Evolutionary conservation across 1,140 invertebrate species (phyloP).

Genomic region (Drosophila ercepeae): DNA sequence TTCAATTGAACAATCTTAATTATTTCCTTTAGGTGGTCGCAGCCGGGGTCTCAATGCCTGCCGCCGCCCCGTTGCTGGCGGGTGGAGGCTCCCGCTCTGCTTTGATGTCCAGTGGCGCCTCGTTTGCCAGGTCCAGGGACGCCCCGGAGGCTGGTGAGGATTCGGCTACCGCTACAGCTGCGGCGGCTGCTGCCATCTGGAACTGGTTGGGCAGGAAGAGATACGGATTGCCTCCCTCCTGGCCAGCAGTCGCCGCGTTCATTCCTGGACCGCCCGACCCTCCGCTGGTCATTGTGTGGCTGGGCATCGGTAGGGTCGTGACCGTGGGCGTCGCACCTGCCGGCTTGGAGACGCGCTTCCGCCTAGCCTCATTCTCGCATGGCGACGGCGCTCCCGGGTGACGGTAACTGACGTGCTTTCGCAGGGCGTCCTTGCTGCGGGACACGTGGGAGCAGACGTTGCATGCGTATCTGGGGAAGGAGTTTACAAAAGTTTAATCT

Average conservation of each 20-base stretch:
- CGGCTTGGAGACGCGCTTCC: conserved; percentile 73
- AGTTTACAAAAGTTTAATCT: neutral
- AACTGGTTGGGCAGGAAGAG: conserved; percentile 82
- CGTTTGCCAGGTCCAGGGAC: conserved; percentile 47
- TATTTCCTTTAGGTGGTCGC: conserved; percentile 26
- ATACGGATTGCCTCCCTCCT: conserved; percentile 58
- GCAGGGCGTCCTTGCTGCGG: conserved; percentile 91
- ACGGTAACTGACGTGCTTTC: conserved; percentile 94
- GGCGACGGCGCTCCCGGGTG: conserved; percentile 87
- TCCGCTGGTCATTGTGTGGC: conserved; percentile 59
- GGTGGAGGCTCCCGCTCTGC: conserved; percentile 39
- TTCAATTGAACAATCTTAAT: conserved; percentile 16
- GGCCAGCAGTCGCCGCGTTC: conserved; percentile 4
- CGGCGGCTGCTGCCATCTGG: conserved; percentile 77
- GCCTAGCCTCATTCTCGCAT: conserved; percentile 77
- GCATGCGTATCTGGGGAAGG: conserved; percentile 87
- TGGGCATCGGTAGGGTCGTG: conserved; percentile 20
- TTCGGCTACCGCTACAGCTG: conserved; percentile 64
- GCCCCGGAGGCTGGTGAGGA: conserved; percentile 47
- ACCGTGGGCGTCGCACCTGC: conserved; percentile 22
- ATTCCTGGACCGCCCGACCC: conserved; percentile 20
- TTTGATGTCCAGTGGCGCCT: conserved; percentile 47
- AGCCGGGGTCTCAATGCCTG: conserved; percentile 30
- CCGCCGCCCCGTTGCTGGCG: conserved; percentile 45
- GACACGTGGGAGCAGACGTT: conserved; percentile 93